phyloP scores from a whole-genome alignment of 2,797 vertebrate species.

The Smutsia temminckii region DNA sequence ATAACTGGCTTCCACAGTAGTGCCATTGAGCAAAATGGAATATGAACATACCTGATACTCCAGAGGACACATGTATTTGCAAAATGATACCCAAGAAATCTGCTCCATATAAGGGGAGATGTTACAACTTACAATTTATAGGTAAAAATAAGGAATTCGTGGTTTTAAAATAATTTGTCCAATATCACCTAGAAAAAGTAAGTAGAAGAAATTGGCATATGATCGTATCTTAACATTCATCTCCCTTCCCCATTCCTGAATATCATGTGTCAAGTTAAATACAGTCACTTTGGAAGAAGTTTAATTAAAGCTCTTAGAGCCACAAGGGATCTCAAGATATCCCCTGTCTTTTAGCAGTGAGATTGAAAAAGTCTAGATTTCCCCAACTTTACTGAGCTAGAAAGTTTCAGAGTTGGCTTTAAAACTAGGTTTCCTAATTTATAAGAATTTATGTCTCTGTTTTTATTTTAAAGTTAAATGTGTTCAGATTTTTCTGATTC shows the following conservation, averaged over 20 bases:
- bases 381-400: background rate
- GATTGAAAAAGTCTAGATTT: background rate
- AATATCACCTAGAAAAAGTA: background rate
- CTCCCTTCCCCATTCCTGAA: background rate
- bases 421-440: background rate
- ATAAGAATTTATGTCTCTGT: background rate
- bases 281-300: background rate
- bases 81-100: background rate
- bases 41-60: background rate
- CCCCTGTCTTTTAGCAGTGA: background rate
- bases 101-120: background rate
- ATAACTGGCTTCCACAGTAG: background rate
- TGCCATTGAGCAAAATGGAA: background rate
- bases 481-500: background rate
- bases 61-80: background rate
- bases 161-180: background rate
- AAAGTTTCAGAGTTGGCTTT: background rate
- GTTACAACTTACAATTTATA: background rate
- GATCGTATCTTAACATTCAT: background rate
- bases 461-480: conserved; percentile 5
- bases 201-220: background rate
- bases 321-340: background rate
- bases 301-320: conserved; percentile 37
- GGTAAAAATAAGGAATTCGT: background rate
- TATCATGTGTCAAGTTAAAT: background rate